Percentiles rank a stretch among this genome's conserved stretches.
These are phyloP conservation scores for Prunella himalayana DNA, from an alignment of 2,113 vertebrate species.

Conservation along the genomic window DNA sequence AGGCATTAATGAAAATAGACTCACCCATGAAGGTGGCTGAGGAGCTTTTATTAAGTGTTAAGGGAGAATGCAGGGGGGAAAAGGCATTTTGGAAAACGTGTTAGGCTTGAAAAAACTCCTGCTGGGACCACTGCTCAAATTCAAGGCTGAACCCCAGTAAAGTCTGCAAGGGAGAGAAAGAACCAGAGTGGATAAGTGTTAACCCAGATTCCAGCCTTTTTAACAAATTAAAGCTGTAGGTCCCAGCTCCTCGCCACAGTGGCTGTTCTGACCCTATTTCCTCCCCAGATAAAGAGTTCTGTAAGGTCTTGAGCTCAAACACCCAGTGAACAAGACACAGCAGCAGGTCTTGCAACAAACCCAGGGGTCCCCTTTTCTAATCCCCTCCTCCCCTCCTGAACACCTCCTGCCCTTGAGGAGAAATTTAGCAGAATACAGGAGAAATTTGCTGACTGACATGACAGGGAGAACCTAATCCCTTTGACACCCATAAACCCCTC, in stretches of 20 bases:
- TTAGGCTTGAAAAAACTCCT: neutral
- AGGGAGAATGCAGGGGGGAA: neutral
- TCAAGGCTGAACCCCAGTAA: neutral
- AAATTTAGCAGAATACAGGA: neutral
- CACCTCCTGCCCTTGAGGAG: neutral
- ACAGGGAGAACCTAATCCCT: neutral
- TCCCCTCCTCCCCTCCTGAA: neutral
- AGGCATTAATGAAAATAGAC: neutral
- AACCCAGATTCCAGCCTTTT: neutral
- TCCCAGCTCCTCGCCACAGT: neutral
- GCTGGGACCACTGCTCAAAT: neutral
- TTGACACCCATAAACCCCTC: neutral
- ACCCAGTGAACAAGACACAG: accelerated
- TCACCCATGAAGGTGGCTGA: neutral
- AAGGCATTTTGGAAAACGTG: neutral
- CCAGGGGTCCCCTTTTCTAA: neutral
- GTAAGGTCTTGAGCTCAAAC: neutral
- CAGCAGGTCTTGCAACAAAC: neutral
- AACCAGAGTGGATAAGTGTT: neutral
- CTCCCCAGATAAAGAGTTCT: neutral
- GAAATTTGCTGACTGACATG: neutral
- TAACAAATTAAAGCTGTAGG: neutral
- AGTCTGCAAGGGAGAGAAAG: neutral
- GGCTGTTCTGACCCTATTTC: neutral
- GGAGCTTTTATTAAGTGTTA: neutral